Evolutionary conservation across 2,113 vertebrate species (phyloP).

Genomic region (Psittacula cyanocephala): DNA sequence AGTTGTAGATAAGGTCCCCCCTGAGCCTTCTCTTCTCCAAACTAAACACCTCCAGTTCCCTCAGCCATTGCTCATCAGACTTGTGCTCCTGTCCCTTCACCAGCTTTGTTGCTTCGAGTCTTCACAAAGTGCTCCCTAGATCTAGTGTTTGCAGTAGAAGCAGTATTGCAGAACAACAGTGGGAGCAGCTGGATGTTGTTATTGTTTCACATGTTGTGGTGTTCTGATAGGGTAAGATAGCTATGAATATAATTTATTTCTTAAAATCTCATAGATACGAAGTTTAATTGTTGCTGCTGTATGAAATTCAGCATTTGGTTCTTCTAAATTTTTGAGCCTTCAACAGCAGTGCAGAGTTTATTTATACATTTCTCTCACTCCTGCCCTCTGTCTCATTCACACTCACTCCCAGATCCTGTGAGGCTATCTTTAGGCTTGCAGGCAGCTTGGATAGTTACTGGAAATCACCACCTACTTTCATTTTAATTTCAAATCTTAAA

Average conservation of each 20-base stretch:
- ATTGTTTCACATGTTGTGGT: background rate
- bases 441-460: background rate
- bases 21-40: background rate
- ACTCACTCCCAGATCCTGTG: background rate
- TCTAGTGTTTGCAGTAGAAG: background rate
- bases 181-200: background rate
- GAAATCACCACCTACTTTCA: background rate
- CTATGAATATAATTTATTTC: background rate
- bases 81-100: background rate
- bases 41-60: background rate
- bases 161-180: background rate
- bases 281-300: background rate
- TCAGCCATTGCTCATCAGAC: background rate
- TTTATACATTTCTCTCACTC: conserved; percentile 9
- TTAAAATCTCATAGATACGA: background rate
- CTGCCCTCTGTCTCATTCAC: background rate
- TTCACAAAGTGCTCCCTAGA: background rate
- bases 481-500: background rate
- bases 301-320: background rate
- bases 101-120: background rate
- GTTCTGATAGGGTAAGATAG: background rate
- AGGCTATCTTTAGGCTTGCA: background rate
- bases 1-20: background rate
- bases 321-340: background rate
- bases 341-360: background rate